phyloP scores from a whole-genome alignment of 2,888 invertebrate genomes.

The Hypena proboscidalis region DNA sequence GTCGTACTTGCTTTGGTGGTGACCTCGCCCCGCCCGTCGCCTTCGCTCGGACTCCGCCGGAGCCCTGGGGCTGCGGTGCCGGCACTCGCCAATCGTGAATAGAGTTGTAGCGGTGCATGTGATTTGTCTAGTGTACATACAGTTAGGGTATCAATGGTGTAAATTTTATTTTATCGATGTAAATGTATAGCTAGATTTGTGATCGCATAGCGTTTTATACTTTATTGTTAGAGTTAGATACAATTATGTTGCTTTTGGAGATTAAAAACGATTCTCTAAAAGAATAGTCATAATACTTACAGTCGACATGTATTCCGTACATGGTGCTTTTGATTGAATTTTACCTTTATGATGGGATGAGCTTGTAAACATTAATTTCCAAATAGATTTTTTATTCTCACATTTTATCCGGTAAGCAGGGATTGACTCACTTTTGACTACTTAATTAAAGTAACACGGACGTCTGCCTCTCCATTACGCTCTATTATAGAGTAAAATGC shows the following conservation, averaged over 20 bases:
- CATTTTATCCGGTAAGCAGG: no score
- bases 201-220: constrained; percentile 80
- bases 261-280: constrained; percentile 43
- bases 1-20: no score
- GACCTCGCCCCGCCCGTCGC: no score
- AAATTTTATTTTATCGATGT: constrained; percentile 77
- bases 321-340: constrained; percentile 41
- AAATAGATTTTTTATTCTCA: constrained; percentile 3
- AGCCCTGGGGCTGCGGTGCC: constrained; percentile 17
- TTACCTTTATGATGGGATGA: constrained; percentile 33
- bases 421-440: no score
- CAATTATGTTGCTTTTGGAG: constrained; percentile 56
- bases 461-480: no score
- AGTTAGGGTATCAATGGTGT: constrained; percentile 77
- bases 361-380: constrained; percentile 35
- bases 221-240: constrained; percentile 63
- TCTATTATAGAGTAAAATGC: no score
- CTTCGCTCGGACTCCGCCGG: no score
- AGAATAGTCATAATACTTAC: constrained; percentile 42
- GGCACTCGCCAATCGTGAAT: constrained; percentile 40
- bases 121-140: constrained; percentile 82
- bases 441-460: no score
- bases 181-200: constrained; percentile 75
- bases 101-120: constrained; percentile 67
- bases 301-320: constrained; percentile 33